Evolutionary conservation across 2,113 vertebrate species (phyloP).

Genomic region (Tichodroma muraria): DNA sequence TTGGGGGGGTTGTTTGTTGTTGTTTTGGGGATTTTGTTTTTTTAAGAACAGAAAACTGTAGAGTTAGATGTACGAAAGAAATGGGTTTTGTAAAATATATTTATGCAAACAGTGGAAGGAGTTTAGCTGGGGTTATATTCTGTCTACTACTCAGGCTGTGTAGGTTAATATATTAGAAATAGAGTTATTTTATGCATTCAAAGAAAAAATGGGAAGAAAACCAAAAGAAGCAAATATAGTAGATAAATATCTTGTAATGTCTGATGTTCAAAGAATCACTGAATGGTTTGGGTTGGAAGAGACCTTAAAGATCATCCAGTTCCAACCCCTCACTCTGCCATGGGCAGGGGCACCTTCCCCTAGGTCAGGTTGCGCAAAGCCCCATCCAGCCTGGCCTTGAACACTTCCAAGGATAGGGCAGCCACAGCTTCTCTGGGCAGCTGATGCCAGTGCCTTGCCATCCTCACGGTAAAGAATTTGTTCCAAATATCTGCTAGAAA

Average conservation of each 20-base stretch:
- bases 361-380: not conserved
- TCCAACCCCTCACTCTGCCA: fast-evolving
- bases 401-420: not conserved
- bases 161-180: not conserved
- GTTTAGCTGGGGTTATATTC: not conserved
- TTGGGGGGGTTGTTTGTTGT: not conserved
- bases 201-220: not conserved
- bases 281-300: not conserved
- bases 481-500: not conserved
- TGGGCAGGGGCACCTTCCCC: too few species aligned
- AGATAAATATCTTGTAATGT: not conserved
- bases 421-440: not conserved
- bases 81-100: not conserved
- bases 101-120: not conserved
- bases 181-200: not conserved
- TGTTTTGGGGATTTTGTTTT: not conserved
- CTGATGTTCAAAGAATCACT: not conserved
- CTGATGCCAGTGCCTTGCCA: not conserved
- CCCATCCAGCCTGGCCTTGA: not conserved
- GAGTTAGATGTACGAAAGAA: not conserved
- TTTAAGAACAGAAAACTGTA: not conserved
- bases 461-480: not conserved
- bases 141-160: not conserved
- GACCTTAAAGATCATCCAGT: not conserved
- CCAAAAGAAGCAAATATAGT: not conserved